Evolutionary conservation across 2,888 invertebrate species (phyloP).

Genomic region (Plagodis pulveraria): DNA sequence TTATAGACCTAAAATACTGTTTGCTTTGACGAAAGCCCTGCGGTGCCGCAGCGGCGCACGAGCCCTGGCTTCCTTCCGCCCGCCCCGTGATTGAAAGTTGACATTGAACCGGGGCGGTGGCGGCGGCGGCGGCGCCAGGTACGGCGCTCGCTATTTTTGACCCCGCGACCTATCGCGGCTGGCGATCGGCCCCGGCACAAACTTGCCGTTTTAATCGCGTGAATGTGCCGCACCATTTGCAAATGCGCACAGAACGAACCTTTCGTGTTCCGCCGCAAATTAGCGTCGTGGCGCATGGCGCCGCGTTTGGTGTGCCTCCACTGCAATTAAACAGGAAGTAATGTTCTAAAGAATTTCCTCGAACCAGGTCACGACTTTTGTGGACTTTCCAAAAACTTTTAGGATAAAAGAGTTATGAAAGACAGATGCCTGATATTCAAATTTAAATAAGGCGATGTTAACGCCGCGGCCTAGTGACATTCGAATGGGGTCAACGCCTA

Average conservation of each 20-base stretch:
- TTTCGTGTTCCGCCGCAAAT: slow-evolving; percentile 64
- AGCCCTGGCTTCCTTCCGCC: slow-evolving; percentile 75
- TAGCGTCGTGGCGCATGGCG: slow-evolving; percentile 45
- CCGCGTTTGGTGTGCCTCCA: slow-evolving; percentile 45
- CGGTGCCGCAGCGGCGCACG: slow-evolving; percentile 67
- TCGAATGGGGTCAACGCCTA: slow-evolving; percentile 81
- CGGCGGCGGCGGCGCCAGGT: slow-evolving; percentile 81
- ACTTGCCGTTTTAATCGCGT: slow-evolving; percentile 78
- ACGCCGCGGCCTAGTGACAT: slow-evolving; percentile 66
- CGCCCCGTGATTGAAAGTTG: slow-evolving; percentile 79
- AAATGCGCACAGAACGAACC: slow-evolving; percentile 65
- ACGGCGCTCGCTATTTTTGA: slow-evolving; percentile 81
- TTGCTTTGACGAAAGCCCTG: slow-evolving; percentile 25
- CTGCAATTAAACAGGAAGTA: slow-evolving; percentile 51
- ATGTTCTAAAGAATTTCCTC: slow-evolving; percentile 22
- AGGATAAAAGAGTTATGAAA: slow-evolving; percentile 26
- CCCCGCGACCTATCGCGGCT: slow-evolving; percentile 79
- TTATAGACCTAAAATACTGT: slow-evolving; percentile 5
- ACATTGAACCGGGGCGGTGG: slow-evolving; percentile 81
- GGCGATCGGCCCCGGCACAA: slow-evolving; percentile 79
- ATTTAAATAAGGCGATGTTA: slow-evolving; percentile 63
- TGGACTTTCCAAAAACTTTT: slow-evolving; percentile 16
- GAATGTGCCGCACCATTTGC: slow-evolving; percentile 73
- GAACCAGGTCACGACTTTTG: slow-evolving; percentile 32
- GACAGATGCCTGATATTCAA: slow-evolving; percentile 43